A percentile compares a stretch with the other conserved stretches of the same genome.
Evolutionary conservation across 2,113 vertebrate species (phyloP).

Genomic region (Brachionichthys hirsutus): DNA sequence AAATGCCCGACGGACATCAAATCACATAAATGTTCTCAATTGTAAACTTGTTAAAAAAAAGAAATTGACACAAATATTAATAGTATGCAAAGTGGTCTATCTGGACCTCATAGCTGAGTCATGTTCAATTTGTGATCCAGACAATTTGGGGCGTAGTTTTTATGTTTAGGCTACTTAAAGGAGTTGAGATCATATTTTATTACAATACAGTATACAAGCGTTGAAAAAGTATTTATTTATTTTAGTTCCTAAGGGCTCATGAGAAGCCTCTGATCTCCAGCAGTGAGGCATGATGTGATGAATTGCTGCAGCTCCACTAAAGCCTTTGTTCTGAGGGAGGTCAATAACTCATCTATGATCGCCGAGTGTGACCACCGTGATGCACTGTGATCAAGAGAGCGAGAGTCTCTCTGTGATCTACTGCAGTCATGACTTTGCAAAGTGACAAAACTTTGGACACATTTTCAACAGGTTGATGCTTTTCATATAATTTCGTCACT

Average conservation of each 20-base stretch:
- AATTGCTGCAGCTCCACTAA: constrained; percentile 64
- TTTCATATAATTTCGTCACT: constrained; percentile 50
- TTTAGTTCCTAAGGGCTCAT: constrained; percentile 40
- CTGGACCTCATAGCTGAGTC: background rate
- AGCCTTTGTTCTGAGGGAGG: constrained; percentile 64
- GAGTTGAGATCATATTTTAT: background rate
- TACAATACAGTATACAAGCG: background rate
- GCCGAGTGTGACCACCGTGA: constrained; percentile 65
- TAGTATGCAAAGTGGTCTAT: background rate
- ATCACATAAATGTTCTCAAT: no score
- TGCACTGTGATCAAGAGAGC: constrained; percentile 68
- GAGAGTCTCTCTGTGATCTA: constrained; percentile 58
- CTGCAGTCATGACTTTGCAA: constrained; percentile 53
- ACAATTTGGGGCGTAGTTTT: no score
- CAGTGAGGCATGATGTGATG: constrained; percentile 61
- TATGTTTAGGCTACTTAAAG: no score
- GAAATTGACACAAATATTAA: background rate
- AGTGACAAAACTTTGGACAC: constrained; percentile 63
- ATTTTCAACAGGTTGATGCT: constrained; percentile 54
- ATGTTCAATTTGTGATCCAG: constrained; percentile 1
- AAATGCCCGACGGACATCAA: no score
- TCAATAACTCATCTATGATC: constrained; percentile 78
- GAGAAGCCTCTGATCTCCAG: constrained; percentile 52
- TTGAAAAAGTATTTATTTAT: constrained; percentile 20
- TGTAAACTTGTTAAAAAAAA: background rate